A percentile compares a stretch with the other conserved stretches of the same genome.
Evolutionary conservation across 1,140 invertebrate species (phyloP).

Genomic region (Laupala kohalensis): DNA sequence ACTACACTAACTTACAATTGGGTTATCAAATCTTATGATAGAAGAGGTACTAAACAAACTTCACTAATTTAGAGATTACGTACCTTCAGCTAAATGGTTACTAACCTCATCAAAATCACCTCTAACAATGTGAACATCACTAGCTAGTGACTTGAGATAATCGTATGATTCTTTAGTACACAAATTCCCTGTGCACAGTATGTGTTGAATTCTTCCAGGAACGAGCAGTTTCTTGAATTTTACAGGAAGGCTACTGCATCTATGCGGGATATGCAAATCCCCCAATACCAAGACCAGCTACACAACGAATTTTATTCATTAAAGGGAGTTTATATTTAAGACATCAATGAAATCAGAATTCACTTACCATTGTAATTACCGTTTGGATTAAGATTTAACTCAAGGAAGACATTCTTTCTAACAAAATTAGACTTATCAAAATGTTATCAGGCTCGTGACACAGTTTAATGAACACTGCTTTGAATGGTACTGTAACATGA

Average conservation of each 20-base stretch:
- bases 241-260: slow-evolving; percentile 80
- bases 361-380: not conserved
- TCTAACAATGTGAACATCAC: slow-evolving; percentile 95
- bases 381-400: no score
- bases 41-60: no score
- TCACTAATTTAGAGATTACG: no score
- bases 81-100: no score
- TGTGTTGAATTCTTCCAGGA: slow-evolving; percentile 94
- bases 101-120: slow-evolving; percentile 94
- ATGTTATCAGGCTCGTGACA: no score
- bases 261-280: slow-evolving; percentile 95
- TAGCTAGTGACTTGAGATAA: slow-evolving; percentile 93
- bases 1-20: no score
- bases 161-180: slow-evolving; percentile 97
- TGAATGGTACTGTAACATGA: no score
- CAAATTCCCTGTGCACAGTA: slow-evolving; percentile 92
- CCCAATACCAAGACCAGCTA: slow-evolving; percentile 95
- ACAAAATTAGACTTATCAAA: no score
- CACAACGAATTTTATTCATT: slow-evolving; percentile 18
- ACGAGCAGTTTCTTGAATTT: slow-evolving; percentile 97
- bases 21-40: no score
- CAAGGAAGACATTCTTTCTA: no score
- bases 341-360: not conserved
- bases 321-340: not conserved
- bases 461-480: no score